These are phyloP conservation scores for Oscheius sp. DNA, from an alignment of 2,888 invertebrate genomes.

Conservation along the genomic window DNA sequence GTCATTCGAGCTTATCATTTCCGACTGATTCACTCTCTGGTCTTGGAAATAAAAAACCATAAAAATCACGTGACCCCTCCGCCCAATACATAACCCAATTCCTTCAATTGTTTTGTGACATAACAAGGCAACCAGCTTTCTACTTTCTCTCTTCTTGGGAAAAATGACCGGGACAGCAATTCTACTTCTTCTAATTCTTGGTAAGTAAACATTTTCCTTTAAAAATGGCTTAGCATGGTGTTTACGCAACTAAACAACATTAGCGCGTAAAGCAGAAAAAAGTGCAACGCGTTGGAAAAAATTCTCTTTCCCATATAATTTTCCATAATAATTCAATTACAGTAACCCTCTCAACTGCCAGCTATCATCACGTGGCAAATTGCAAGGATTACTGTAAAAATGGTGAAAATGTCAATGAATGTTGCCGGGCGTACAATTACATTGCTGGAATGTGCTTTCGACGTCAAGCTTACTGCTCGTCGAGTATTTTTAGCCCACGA, in stretches of 20 bases:
- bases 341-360: neutral
- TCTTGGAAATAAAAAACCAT: no score
- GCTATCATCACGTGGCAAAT: neutral
- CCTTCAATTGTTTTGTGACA: no score
- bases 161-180: neutral
- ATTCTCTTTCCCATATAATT: neutral
- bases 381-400: neutral
- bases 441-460: slow-evolving; percentile 2
- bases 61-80: neutral
- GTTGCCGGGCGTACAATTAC: slow-evolving; percentile 2
- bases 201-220: no score
- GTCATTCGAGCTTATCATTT: no score
- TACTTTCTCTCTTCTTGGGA: neutral
- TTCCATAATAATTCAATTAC: neutral
- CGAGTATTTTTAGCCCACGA: neutral
- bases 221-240: no score
- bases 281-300: no score
- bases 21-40: no score
- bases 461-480: slow-evolving; percentile 6
- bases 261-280: no score
- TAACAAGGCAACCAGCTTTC: neutral
- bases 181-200: neutral
- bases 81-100: neutral
- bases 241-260: no score
- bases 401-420: slow-evolving; percentile 5